These are phyloP conservation scores for Cherax destructor DNA, from an alignment of 1,140 invertebrate genomes.

Conservation along the genomic window DNA sequence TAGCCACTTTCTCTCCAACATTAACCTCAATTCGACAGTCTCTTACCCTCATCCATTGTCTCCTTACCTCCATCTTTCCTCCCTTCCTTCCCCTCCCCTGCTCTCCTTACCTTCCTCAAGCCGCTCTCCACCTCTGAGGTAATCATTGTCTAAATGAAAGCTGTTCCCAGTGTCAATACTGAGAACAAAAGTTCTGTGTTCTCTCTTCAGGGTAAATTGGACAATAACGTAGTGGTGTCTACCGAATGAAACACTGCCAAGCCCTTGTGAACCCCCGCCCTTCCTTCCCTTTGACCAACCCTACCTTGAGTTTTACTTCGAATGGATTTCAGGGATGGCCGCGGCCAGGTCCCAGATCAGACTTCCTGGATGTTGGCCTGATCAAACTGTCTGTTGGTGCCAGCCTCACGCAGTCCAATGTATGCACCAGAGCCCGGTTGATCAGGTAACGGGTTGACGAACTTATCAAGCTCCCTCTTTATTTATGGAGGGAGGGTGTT, in stretches of 20 bases:
- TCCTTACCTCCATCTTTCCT: background rate
- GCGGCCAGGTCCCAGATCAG: no score
- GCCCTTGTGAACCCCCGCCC: background rate
- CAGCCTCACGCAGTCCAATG: no score
- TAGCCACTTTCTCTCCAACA: background rate
- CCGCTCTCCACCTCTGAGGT: background rate
- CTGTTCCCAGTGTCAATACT: conserved; percentile 42
- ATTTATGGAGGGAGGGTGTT: no score
- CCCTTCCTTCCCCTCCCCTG: background rate
- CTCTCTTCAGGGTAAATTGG: conserved; percentile 10
- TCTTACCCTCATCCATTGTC: background rate
- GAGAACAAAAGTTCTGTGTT: conserved; percentile 17
- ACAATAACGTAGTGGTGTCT: background rate
- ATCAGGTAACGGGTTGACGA: no score
- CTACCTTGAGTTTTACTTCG: no score
- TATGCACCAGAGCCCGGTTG: no score
- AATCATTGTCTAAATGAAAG: conserved; percentile 33
- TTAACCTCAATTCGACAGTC: background rate
- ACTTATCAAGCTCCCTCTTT: no score
- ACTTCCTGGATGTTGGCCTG: no score
- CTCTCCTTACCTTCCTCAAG: background rate
- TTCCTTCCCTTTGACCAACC: no score
- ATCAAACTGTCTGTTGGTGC: no score
- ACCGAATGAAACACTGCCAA: conserved; percentile 26
- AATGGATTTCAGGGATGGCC: no score